phyloP scores from a whole-genome alignment of 2,113 vertebrate species.

The Pterocles gutturalis region DNA sequence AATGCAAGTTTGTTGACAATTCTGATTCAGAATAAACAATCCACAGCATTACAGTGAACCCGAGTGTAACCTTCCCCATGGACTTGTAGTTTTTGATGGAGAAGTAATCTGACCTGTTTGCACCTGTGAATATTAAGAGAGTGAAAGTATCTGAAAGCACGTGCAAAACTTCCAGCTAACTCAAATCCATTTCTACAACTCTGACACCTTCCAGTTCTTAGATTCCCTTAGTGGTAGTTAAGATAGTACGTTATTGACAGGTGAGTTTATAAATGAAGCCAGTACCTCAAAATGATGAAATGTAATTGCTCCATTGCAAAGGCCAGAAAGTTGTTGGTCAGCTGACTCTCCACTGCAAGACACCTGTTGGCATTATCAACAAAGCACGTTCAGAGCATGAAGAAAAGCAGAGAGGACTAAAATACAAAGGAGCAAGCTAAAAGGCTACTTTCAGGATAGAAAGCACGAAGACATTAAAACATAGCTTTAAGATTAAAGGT shows the following conservation, averaged over 20 bases:
- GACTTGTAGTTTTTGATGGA: constrained; percentile 26
- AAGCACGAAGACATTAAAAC: background rate
- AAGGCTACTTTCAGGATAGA: background rate
- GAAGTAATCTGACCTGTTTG: constrained; percentile 18
- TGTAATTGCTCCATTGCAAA: constrained; percentile 75
- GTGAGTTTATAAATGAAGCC: constrained; percentile 24
- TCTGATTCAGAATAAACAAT: background rate
- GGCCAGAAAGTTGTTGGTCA: constrained; percentile 71
- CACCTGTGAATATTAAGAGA: constrained; percentile 12
- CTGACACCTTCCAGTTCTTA: constrained; percentile 18
- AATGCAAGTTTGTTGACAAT: constrained; percentile 28
- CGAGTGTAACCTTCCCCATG: background rate
- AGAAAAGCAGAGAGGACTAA: background rate
- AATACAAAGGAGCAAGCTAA: background rate
- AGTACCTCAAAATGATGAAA: constrained; percentile 79
- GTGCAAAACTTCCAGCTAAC: constrained; percentile 25
- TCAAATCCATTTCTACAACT: constrained; percentile 10
- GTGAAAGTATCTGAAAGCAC: constrained; percentile 1
- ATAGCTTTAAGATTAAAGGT: background rate
- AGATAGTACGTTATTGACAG: background rate
- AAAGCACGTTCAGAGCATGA: background rate
- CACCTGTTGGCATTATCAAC: constrained; percentile 77
- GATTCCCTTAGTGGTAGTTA: background rate
- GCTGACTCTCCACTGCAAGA: constrained; percentile 79
- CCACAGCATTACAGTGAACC: background rate